These are phyloP conservation scores for Emmelina monodactyla DNA, from an alignment of 2,888 invertebrate genomes.

Conservation along the genomic window DNA sequence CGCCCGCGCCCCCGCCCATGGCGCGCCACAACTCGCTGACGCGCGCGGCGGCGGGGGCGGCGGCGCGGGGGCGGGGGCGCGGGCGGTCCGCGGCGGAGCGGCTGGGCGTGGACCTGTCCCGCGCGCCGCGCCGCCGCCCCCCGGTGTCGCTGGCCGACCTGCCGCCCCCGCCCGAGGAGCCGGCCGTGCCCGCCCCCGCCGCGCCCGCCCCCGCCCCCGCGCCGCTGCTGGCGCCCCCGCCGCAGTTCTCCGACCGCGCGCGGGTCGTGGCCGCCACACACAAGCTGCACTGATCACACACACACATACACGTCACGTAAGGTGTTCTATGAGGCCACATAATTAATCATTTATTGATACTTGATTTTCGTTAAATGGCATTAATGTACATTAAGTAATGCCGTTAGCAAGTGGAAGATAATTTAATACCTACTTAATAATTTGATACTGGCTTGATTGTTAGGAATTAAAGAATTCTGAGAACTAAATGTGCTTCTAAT, in stretches of 20 bases:
- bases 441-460: no score
- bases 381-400: no score
- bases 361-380: no score
- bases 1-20: conserved; percentile 46
- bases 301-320: no score
- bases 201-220: conserved; percentile 28
- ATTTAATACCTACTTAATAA: no score
- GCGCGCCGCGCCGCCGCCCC: conserved; percentile 60
- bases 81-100: conserved; percentile 50
- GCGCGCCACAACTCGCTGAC: conserved; percentile 71
- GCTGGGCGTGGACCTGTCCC: conserved; percentile 45
- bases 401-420: no score
- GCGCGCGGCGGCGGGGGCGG: conserved; percentile 67
- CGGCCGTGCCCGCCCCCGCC: conserved; percentile 34
- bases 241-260: conserved; percentile 89
- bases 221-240: conserved; percentile 80
- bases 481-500: no score
- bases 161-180: conserved; percentile 81
- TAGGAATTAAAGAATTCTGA: no score
- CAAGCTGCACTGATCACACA: conserved; percentile 52
- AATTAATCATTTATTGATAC: no score
- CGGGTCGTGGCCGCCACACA: conserved; percentile 86
- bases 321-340: no score
- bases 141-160: conserved; percentile 81
- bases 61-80: conserved; percentile 46